Evolutionary conservation across 2,888 invertebrate genomes (phyloP), one percentile per base, ranked within the genome.

Genomic region (Tenthredo notha): DNA sequence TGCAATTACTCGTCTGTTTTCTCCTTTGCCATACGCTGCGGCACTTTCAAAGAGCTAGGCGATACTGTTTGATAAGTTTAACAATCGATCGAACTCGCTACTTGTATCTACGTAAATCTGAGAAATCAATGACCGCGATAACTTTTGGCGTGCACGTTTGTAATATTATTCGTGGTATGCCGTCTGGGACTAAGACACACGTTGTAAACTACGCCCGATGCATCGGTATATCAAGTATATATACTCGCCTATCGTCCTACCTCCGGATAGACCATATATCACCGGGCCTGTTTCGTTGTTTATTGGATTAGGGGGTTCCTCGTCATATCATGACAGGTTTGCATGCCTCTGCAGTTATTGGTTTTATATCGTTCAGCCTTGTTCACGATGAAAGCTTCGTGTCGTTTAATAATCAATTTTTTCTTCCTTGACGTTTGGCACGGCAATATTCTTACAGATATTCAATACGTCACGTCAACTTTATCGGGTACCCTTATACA

Each of bases 341-440:
- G 86, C 85, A 86, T 86, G 83, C 74, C 29, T 29, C 85, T 85
- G 86, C 84, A 84, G 61, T 85, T 85, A 77, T 83, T 85, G 75
- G 85, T 86, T 85, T 85, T 86, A 80, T 86, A 83, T 83, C 83
- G 67, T 83, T 80, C n/a, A 37, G 15, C 58, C 80, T 40, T 21
- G 80, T 80, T 80, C 80, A 25, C 40, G 58, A 29, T 61, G 21
- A 65, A 33, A 43, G 80, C 40, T 80, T 80, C 61, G 80, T 83
- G 83, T 43, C 37, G 21, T 47, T 83, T 47, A 70, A 70, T 29
- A 67, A 83, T 83, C 83, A 83, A 65, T 83, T 67, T 83, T 33
- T 21, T n/a, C n/a, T 54, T 54, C 4, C 40, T 37, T 67, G 37
- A 70, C 70, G 47, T 74, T 77, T 10, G 33, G 9, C 77, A 54